These are phyloP conservation scores for Tachystola acroxantha DNA, from an alignment of 2,888 invertebrate species.

Conservation along the genomic window DNA sequence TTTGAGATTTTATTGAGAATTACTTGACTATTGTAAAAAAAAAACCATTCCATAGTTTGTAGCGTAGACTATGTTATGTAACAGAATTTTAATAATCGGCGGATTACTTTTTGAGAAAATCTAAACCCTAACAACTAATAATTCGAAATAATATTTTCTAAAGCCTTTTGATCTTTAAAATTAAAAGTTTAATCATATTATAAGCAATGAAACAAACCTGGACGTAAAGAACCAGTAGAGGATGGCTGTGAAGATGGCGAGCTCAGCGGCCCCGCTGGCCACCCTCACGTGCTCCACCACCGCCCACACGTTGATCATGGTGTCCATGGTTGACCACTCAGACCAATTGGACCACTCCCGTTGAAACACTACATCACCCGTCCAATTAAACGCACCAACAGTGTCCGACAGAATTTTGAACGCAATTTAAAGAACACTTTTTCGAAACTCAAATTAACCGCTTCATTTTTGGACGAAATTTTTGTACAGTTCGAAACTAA, in stretches of 20 bases:
- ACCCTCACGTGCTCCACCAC: conserved; percentile 69
- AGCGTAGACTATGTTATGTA: too few relatives aligned
- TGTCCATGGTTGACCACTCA: conserved; percentile 55
- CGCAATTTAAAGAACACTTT: conserved; percentile 15
- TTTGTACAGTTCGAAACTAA: too few relatives aligned
- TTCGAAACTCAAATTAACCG: not conserved
- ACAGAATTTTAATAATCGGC: too few relatives aligned
- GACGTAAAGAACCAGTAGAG: conserved; percentile 81
- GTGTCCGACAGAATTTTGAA: conserved; percentile 36
- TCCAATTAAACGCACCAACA: conserved; percentile 46
- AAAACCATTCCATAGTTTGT: too few relatives aligned
- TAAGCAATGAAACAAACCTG: conserved; percentile 56
- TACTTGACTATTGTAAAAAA: too few relatives aligned
- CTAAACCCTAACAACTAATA: too few relatives aligned
- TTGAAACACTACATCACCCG: conserved; percentile 63
- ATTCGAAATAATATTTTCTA: too few relatives aligned
- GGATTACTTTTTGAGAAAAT: too few relatives aligned
- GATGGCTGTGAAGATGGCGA: conserved; percentile 79
- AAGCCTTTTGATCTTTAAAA: too few relatives aligned
- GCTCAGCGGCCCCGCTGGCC: conserved; percentile 79
- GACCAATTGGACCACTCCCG: conserved; percentile 28
- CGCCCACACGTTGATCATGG: conserved; percentile 67
- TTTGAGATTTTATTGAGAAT: too few relatives aligned
- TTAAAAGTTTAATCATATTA: too few relatives aligned
- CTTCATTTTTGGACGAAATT: too few relatives aligned